Evolutionary conservation across 2,113 vertebrate genomes (phyloP).

Genomic region (Strix aluco): DNA sequence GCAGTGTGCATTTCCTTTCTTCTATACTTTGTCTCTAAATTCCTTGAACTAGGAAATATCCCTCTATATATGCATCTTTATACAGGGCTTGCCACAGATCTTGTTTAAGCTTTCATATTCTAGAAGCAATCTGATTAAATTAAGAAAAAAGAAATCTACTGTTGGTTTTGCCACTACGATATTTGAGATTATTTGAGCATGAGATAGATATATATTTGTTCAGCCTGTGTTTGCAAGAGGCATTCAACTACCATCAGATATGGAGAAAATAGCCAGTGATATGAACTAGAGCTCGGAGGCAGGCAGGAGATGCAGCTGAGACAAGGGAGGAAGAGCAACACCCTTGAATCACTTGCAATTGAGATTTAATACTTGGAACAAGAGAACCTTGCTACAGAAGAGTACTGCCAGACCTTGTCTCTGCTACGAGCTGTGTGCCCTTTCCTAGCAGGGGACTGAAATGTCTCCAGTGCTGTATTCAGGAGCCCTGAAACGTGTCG

Average conservation of each 20-base stretch:
- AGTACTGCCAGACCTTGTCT: background rate
- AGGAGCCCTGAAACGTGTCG: background rate
- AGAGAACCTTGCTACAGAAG: background rate
- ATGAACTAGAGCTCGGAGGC: background rate
- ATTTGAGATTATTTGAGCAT: background rate
- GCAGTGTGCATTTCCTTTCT: background rate
- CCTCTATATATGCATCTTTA: background rate
- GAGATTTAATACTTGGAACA: background rate
- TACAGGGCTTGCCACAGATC: background rate
- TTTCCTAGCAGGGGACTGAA: background rate
- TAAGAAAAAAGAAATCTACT: background rate
- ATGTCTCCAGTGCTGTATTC: background rate
- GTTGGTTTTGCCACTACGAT: background rate
- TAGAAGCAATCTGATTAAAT: background rate
- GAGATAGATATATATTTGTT: background rate
- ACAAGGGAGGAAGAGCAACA: background rate
- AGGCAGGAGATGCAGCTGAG: background rate
- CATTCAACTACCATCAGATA: background rate
- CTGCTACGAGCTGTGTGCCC: background rate
- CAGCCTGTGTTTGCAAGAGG: background rate
- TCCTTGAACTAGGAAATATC: background rate
- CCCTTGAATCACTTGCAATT: background rate
- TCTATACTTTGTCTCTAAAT: background rate
- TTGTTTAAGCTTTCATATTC: background rate
- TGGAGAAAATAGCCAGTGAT: background rate